A percentile compares a stretch with the other conserved stretches of the same genome.
Conservation (phyloP, 2,113 vertebrate genomes). For the Mungos mungo region DNA sequence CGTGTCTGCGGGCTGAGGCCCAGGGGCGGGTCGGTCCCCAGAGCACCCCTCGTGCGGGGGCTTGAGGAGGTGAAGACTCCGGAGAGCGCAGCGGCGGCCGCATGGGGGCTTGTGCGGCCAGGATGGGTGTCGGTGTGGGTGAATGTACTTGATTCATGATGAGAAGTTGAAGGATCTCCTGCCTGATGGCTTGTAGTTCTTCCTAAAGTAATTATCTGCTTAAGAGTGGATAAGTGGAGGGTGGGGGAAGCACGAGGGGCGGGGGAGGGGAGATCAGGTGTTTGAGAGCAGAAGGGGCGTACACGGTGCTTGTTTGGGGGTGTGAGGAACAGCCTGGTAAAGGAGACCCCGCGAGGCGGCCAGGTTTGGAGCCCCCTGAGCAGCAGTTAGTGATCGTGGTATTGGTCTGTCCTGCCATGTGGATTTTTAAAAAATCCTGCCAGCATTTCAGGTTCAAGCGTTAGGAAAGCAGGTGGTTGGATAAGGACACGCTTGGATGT, state of each 20-base stretch:
- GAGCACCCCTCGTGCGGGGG: accelerated
- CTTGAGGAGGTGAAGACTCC: neutral
- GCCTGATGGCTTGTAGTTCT: neutral
- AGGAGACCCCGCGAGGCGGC: neutral
- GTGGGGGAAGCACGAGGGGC: no score
- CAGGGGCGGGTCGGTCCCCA: neutral
- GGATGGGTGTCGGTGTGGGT: neutral
- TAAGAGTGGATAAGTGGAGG: no score
- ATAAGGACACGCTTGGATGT: neutral
- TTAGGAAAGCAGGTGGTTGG: neutral
- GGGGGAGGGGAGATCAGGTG: neutral
- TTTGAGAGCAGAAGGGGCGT: neutral
- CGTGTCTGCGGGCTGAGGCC: neutral
- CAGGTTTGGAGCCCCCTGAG: no score
- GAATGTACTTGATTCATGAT: neutral
- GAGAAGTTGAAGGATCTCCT: neutral
- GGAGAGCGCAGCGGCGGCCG: no score
- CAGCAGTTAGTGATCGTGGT: neutral
- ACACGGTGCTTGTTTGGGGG: neutral
- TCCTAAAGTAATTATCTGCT: neutral
- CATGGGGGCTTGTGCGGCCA: accelerated
- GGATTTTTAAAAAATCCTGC: neutral
- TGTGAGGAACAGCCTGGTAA: neutral
- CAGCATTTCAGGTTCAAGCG: neutral
- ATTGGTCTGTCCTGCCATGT: neutral